These are phyloP conservation scores for Thyatira batis DNA, from an alignment of 2,888 invertebrate genomes.

Conservation along the genomic window DNA sequence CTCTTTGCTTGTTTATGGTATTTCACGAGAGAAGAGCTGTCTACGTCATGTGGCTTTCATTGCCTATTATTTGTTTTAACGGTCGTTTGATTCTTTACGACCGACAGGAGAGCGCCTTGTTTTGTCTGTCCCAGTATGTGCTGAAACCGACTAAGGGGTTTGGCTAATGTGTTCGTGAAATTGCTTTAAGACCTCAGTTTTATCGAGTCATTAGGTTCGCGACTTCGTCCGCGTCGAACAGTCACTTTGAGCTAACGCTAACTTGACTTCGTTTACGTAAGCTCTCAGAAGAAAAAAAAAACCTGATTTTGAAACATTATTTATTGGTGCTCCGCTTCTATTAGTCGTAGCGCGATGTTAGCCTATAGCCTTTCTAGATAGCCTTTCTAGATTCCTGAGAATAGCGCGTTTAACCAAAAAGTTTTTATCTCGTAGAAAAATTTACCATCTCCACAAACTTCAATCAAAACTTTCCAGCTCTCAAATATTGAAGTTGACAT, in stretches of 20 bases:
- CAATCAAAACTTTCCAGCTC: neutral
- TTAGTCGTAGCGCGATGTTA: too few relatives aligned
- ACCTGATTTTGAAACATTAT: too few relatives aligned
- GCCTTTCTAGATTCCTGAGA: too few relatives aligned
- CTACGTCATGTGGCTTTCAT: constrained; percentile 4
- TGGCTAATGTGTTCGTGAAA: neutral
- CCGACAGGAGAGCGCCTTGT: neutral
- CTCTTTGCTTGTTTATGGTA: neutral
- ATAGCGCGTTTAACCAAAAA: too few relatives aligned
- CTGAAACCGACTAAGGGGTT: neutral
- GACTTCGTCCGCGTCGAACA: too few relatives aligned
- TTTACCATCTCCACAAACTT: neutral
- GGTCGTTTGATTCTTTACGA: neutral
- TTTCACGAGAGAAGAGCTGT: neutral
- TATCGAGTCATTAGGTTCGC: neutral
- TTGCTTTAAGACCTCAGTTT: neutral
- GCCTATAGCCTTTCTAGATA: too few relatives aligned
- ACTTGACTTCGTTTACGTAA: too few relatives aligned
- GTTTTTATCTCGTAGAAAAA: neutral
- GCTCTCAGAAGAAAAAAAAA: too few relatives aligned
- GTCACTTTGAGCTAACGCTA: too few relatives aligned
- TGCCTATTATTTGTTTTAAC: constrained; percentile 2
- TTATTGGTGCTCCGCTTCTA: too few relatives aligned
- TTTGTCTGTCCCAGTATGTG: neutral
- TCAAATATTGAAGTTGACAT: neutral